Evolutionary conservation across 2,797 vertebrate genomes (phyloP).

Genomic region (Spizella passerina): DNA sequence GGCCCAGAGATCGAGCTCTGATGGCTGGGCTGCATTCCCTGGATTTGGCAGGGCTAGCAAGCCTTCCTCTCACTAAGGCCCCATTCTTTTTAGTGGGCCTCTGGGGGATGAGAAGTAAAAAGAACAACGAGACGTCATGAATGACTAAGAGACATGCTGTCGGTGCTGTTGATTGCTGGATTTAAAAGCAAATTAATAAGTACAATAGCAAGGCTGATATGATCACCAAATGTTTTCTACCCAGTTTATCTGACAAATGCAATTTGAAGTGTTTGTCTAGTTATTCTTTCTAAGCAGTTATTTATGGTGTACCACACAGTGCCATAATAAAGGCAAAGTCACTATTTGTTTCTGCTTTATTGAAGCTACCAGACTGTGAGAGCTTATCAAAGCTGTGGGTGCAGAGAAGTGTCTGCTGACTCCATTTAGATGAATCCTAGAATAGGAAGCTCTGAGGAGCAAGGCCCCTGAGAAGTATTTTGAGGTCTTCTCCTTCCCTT

Average conservation of each 20-base stretch:
- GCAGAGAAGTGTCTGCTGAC: background rate
- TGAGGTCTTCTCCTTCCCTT: background rate
- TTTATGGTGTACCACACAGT: background rate
- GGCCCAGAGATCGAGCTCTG: background rate
- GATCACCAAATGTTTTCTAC: background rate
- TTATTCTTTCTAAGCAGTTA: background rate
- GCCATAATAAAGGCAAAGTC: background rate
- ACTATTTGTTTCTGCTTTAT: background rate
- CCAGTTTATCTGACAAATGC: constrained; percentile 6
- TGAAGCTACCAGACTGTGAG: background rate
- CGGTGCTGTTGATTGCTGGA: background rate
- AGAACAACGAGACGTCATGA: background rate
- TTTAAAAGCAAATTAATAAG: constrained; percentile 10
- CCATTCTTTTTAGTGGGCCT: background rate
- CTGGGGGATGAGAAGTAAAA: background rate
- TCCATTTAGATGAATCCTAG: background rate
- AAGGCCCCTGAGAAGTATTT: background rate
- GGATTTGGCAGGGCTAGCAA: background rate
- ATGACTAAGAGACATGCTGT: background rate
- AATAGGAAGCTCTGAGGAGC: background rate
- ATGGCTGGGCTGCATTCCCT: background rate
- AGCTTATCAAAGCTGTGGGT: background rate
- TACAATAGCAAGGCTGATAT: background rate
- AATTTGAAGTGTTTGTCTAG: constrained; percentile 18
- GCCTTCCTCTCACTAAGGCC: background rate